A percentile compares a stretch with the other conserved stretches of the same genome.
These are phyloP conservation scores for Halisarca cf. caerulea DNA, from an alignment of 37 sponge, comb jelly and placozoan species.

Conservation along the genomic window DNA sequence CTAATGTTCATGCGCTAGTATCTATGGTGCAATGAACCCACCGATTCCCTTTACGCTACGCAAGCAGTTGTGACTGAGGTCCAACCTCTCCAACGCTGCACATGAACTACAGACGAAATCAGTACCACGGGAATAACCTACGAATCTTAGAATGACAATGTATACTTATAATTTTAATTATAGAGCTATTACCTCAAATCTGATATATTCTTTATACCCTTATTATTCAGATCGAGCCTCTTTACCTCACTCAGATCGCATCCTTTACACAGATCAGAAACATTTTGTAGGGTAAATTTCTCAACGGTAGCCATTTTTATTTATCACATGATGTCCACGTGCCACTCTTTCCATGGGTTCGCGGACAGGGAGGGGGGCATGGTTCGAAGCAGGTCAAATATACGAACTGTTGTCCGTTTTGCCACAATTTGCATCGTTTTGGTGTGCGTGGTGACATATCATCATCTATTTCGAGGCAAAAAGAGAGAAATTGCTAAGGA, in stretches of 20 bases:
- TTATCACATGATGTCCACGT: neutral
- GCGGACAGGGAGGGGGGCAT: neutral
- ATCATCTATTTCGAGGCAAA: neutral
- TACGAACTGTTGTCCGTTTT: neutral
- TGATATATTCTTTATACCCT: neutral
- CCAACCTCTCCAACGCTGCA: constrained; percentile 28
- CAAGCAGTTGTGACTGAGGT: constrained; percentile 38
- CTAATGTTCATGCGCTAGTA: no score
- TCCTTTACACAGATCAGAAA: constrained; percentile 13
- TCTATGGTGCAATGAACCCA: constrained; percentile 32
- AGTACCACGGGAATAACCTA: no score
- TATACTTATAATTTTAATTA: no score
- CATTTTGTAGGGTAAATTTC: neutral
- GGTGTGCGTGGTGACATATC: constrained; percentile 11
- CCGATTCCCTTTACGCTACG: constrained; percentile 25
- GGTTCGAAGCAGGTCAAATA: neutral
- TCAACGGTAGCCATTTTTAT: neutral
- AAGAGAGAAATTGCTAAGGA: neutral
- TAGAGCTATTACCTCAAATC: constrained; percentile 26
- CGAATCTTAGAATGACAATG: no score
- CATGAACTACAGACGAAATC: constrained; percentile 26
- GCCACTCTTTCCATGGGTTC: neutral
- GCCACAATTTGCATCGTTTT: neutral
- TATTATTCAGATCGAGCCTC: constrained; percentile 1
- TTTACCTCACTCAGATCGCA: constrained; percentile 26